Conservation (phyloP, 2,113 vertebrate species). For the Balaenoptera acutorostrata region DNA sequence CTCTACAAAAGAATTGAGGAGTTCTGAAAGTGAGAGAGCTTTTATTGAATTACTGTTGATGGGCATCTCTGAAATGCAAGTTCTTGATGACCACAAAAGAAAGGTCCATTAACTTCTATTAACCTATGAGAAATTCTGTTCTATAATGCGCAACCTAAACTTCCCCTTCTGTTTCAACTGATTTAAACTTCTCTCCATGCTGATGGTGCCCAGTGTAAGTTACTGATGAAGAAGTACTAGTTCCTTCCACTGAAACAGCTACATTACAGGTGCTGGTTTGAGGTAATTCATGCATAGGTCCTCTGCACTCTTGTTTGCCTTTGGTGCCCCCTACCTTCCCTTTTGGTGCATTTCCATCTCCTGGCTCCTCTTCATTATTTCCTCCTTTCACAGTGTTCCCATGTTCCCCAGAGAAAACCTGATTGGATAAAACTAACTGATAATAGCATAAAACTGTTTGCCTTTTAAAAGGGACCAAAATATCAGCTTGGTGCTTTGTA, state of each 20-base stretch:
- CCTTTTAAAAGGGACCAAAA: not conserved
- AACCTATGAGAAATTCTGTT: not conserved
- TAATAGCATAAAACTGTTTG: not conserved
- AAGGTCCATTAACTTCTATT: not conserved
- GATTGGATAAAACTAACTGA: not conserved
- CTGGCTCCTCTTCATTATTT: not conserved
- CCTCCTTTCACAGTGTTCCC: not conserved
- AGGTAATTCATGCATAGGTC: accelerated
- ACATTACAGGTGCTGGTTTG: accelerated
- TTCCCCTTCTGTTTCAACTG: not conserved
- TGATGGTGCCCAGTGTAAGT: not conserved
- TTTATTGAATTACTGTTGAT: not conserved
- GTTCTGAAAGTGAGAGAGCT: not conserved
- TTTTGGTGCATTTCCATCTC: not conserved
- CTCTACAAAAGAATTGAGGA: not conserved
- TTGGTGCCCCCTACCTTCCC: not conserved
- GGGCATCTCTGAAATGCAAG: not conserved
- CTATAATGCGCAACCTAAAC: not conserved
- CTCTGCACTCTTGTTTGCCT: not conserved
- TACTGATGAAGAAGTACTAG: not conserved
- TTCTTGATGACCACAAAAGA: not conserved
- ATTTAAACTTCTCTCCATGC: not conserved
- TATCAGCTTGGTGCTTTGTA: too few relatives aligned
- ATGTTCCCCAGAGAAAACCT: not conserved
- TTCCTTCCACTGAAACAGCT: not conserved